These are phyloP conservation scores for Drosophila willistoni DNA, from an alignment of 1,140 invertebrate genomes.

Conservation along the genomic window DNA sequence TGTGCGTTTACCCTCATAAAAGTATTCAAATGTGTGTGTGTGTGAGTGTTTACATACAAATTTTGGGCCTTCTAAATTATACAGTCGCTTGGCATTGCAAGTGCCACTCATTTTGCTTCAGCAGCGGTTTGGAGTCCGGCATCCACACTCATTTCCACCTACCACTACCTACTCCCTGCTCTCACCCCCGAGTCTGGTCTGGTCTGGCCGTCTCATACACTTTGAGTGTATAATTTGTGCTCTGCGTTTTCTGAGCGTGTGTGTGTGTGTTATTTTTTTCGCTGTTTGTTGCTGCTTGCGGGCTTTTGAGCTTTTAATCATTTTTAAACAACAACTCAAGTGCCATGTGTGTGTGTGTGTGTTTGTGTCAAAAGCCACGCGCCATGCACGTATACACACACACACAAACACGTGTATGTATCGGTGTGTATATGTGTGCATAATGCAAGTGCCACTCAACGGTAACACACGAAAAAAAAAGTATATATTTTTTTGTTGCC, in stretches of 20 bases:
- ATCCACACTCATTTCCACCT: neutral
- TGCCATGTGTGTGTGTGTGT: constrained; percentile 35
- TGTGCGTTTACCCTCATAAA: neutral
- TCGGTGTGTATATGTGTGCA: neutral
- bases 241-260: neutral
- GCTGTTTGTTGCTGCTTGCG: constrained; percentile 16
- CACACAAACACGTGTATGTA: neutral
- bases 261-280: constrained; percentile 1
- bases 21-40: neutral
- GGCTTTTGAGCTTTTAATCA: constrained; percentile 56
- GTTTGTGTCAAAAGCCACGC: constrained; percentile 33
- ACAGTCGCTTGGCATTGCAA: constrained; percentile 38
- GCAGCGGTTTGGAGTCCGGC: neutral
- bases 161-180: neutral
- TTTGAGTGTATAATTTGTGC: constrained; percentile 8
- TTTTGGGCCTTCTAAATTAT: constrained; percentile 40
- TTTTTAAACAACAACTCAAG: constrained; percentile 64
- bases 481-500: constrained; percentile 37
- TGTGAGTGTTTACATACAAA: constrained; percentile 4
- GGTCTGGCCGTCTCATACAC: constrained; percentile 8
- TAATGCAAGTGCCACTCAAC: constrained; percentile 19
- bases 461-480: constrained; percentile 27
- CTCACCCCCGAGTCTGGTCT: neutral
- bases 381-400: constrained; percentile 28
- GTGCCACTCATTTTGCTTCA: constrained; percentile 44